Evolutionary conservation across 2,797 vertebrate genomes (phyloP), one percentile per base, ranked within the genome.

Genomic region (Todus mexicanus): DNA sequence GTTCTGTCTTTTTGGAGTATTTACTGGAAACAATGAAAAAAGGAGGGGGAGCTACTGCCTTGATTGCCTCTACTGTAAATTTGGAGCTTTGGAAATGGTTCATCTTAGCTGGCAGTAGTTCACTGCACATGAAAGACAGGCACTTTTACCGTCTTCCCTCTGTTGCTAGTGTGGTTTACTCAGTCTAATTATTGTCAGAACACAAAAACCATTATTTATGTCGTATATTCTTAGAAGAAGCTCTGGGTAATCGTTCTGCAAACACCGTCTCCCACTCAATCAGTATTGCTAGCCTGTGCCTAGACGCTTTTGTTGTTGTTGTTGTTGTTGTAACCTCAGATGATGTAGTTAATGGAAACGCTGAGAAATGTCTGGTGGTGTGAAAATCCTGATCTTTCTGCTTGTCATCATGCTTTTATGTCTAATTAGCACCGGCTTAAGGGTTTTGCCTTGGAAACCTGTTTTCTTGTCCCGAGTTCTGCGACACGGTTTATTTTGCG

Each of bases 331-430:
- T 80, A 79, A 89, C 76, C 56, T 40, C 84, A 72, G 93, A 79
- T 81, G 87, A 80, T 45, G 40, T 47, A 35, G 50, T 83, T 89
- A 89, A 72, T 91, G 76, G 81, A 75, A 90, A 90, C 61, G 53
- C 84, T 66, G 85, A 76, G 53, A 77, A 77, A 33, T 70, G 71
- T 79, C 84, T 89, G 72, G 27, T 94, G 68, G 72, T 48, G 63
- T 72, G 75, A 83, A 93, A 72, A 75, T 94, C 86, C 54, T 22
- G 21, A 78, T 93, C 64, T 93, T 95, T 91, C 89, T 75, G 37
- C 50, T 94, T 92, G 79, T 90, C 48, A 42, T 83, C 45, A 5
- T 90, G 43, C 31, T 85, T 94, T 81, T 86, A 92, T 85, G 71
- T 74, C 82, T 94, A 93, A 88, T 95, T 94, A 95, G 42, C 27